These are phyloP conservation scores for Glaucopsyche alexis DNA, from an alignment of 2,888 invertebrate species.

Conservation along the genomic window DNA sequence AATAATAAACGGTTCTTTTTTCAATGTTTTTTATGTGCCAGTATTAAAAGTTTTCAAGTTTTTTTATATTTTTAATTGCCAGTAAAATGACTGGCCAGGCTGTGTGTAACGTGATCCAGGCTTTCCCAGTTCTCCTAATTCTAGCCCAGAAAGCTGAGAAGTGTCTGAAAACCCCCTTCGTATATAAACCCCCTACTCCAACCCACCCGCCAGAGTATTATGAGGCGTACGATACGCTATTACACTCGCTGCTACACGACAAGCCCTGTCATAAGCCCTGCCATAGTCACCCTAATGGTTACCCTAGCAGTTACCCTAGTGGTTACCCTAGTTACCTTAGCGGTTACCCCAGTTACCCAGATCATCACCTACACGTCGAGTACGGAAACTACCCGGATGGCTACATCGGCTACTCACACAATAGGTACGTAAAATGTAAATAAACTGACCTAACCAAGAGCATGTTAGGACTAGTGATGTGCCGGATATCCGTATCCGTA, in stretches of 20 bases:
- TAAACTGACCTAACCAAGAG: no score
- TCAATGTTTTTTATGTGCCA: background rate
- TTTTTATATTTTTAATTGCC: no score
- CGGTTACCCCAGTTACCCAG: slow-evolving; percentile 43
- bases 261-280: slow-evolving; percentile 45
- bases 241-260: slow-evolving; percentile 51
- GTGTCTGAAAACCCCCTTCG: slow-evolving; percentile 63
- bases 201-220: slow-evolving; percentile 70
- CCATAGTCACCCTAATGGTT: slow-evolving; percentile 33
- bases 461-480: no score
- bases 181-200: slow-evolving; percentile 65
- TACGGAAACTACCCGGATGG: slow-evolving; percentile 38
- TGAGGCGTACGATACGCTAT: slow-evolving; percentile 62
- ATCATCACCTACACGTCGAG: slow-evolving; percentile 40
- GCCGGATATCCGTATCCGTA: no score
- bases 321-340: slow-evolving; percentile 29
- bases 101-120: slow-evolving; percentile 63
- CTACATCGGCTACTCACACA: slow-evolving; percentile 31
- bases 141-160: slow-evolving; percentile 63
- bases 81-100: slow-evolving; percentile 46
- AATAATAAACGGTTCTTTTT: background rate
- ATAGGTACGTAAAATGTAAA: slow-evolving; percentile 15
- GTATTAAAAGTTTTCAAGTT: background rate
- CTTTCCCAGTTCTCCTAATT: slow-evolving; percentile 66
- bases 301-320: slow-evolving; percentile 22